phyloP scores from a whole-genome alignment of 2,797 vertebrate genomes.

The Halcyon leucocephala region DNA sequence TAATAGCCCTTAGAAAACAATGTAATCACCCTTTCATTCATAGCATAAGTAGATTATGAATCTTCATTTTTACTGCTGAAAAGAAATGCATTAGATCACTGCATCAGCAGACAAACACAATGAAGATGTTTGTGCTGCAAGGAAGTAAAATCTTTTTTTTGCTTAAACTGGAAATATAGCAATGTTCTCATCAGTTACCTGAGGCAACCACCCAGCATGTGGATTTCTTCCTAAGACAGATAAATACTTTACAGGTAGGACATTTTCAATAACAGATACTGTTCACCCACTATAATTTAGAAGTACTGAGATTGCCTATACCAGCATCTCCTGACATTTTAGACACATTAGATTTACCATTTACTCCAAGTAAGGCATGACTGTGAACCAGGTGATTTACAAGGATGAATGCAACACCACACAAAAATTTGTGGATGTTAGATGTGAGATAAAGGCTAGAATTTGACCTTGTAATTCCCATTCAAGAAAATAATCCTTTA shows the following conservation, averaged over 20 bases:
- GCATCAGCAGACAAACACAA: background rate
- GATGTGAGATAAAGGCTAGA: background rate
- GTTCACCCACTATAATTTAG: background rate
- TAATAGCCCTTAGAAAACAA: background rate
- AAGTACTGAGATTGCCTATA: background rate
- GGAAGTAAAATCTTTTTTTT: background rate
- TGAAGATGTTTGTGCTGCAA: background rate
- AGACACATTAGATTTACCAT: background rate
- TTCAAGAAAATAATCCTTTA: background rate
- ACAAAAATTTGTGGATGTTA: background rate
- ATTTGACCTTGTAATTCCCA: background rate
- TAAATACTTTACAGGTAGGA: background rate
- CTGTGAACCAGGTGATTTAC: background rate
- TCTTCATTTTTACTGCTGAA: background rate
- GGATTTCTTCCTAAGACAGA: background rate
- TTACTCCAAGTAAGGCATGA: background rate
- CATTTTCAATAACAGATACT: background rate
- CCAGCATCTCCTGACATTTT: background rate
- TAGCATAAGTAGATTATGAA: background rate
- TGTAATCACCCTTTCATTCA: background rate
- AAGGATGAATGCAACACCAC: background rate
- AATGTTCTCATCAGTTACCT: background rate
- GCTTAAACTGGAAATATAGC: background rate
- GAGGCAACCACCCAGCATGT: background rate
- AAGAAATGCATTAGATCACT: background rate